Percentiles rank a stretch among this genome's conserved stretches.
Conservation (phyloP, 2,888 invertebrate species). For the Eupithecia centaureata region DNA sequence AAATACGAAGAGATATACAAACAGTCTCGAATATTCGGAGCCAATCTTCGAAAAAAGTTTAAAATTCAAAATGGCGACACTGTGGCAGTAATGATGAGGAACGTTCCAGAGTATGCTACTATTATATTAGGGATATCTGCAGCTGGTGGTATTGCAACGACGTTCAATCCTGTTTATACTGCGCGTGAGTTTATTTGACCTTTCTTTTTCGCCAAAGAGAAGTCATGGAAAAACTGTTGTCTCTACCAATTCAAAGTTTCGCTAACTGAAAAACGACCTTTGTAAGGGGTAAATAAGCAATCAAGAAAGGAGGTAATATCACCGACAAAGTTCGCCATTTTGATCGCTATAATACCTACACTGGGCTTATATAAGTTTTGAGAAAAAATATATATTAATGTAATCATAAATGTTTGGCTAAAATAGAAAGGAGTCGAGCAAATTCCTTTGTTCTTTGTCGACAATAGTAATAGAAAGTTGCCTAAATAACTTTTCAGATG, state of each 20-base stretch:
- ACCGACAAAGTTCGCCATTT: not conserved
- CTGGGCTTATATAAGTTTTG: too few species aligned
- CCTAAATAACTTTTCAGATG: conserved; percentile 79
- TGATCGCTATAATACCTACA: not conserved
- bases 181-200: conserved; percentile 63
- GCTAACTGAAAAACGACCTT: not conserved
- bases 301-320: not conserved
- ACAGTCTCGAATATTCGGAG: conserved; percentile 83
- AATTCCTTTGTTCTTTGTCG: not conserved
- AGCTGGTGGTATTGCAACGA: conserved; percentile 86
- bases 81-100: conserved; percentile 87
- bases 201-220: not conserved
- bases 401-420: not conserved
- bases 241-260: not conserved
- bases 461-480: not conserved
- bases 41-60: conserved; percentile 84
- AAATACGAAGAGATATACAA: conserved; percentile 86
- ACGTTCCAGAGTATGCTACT: conserved; percentile 88
- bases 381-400: not conserved
- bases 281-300: not conserved
- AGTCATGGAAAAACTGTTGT: not conserved
- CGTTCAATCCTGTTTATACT: conserved; percentile 89
- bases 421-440: not conserved
- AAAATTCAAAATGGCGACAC: conserved; percentile 85
- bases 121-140: conserved; percentile 85